phyloP scores from a whole-genome alignment of 2,113 vertebrate species.

The Aramus guarauna region DNA sequence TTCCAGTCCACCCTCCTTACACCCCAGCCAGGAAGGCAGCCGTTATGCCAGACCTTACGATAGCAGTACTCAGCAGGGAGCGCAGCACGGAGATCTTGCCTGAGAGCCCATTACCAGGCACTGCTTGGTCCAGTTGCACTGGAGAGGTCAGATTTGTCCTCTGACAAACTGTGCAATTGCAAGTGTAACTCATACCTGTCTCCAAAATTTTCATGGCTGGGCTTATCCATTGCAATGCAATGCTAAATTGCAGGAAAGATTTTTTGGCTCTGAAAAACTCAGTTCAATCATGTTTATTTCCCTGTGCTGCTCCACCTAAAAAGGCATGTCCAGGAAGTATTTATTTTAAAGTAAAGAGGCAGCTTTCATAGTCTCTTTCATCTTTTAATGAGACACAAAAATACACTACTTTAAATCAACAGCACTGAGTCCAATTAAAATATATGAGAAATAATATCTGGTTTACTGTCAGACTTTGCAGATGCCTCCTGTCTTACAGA shows the following conservation, averaged over 20 bases:
- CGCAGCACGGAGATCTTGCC: not conserved
- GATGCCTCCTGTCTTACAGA: not conserved
- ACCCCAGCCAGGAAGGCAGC: not conserved
- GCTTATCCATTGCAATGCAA: not conserved
- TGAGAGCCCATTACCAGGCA: not conserved
- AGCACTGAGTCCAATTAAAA: not conserved
- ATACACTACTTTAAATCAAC: not conserved
- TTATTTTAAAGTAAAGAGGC: conserved; percentile 41
- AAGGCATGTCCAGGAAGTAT: conserved; percentile 23
- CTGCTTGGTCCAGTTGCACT: not conserved
- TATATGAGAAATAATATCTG: not conserved
- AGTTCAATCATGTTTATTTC: not conserved
- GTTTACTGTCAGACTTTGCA: conserved; percentile 17
- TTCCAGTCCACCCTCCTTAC: not conserved
- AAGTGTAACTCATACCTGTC: not conserved
- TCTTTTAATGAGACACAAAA: conserved; percentile 40
- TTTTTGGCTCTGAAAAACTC: not conserved
- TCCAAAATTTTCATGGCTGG: not conserved
- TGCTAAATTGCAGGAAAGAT: not conserved
- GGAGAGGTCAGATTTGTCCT: not conserved
- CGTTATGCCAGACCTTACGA: not conserved
- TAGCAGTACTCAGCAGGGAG: not conserved
- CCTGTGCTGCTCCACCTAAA: not conserved
- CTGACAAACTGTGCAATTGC: not conserved
- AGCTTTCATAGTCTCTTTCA: conserved; percentile 29